Evolutionary conservation across 2,797 vertebrate genomes (phyloP).

Genomic region (Parotocinclus haroldoi): DNA sequence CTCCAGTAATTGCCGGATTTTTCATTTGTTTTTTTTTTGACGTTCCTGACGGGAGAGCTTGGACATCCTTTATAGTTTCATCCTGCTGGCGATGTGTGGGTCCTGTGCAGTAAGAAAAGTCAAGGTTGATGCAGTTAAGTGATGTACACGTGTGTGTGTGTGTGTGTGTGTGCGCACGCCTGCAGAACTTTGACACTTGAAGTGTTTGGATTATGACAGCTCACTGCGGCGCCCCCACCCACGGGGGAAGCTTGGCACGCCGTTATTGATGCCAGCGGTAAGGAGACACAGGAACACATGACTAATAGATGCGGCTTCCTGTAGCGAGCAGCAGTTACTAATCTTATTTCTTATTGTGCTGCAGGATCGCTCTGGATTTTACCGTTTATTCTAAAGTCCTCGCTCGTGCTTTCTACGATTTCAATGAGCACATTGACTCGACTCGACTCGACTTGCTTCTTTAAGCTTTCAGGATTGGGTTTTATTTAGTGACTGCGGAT

Average conservation of each 20-base stretch:
- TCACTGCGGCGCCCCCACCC: conserved; percentile 38
- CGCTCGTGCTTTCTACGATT: no score
- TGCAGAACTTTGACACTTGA: conserved; percentile 46
- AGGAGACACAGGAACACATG: conserved; percentile 34
- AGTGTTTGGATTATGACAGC: conserved; percentile 43
- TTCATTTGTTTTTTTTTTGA: no score
- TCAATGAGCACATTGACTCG: no score
- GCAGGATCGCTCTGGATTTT: no score
- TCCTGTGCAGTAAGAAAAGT: conserved; percentile 6
- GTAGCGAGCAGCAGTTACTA: not conserved
- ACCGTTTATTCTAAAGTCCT: no score
- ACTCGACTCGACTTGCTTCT: no score
- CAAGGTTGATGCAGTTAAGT: conserved; percentile 20
- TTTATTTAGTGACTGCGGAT: no score
- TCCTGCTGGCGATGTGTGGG: not conserved
- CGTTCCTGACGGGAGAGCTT: no score
- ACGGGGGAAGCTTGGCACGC: conserved; percentile 20
- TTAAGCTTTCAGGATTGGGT: no score
- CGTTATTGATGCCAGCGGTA: conserved; percentile 38
- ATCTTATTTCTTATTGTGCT: no score
- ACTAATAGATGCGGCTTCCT: conserved; percentile 29
- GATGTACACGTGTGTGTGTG: conserved; percentile 4
- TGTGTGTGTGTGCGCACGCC: conserved; percentile 25
- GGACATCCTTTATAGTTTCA: not conserved
- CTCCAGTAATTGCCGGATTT: no score